Conservation (phyloP, 2,113 vertebrate species). For the Pterocles burchelli region DNA sequence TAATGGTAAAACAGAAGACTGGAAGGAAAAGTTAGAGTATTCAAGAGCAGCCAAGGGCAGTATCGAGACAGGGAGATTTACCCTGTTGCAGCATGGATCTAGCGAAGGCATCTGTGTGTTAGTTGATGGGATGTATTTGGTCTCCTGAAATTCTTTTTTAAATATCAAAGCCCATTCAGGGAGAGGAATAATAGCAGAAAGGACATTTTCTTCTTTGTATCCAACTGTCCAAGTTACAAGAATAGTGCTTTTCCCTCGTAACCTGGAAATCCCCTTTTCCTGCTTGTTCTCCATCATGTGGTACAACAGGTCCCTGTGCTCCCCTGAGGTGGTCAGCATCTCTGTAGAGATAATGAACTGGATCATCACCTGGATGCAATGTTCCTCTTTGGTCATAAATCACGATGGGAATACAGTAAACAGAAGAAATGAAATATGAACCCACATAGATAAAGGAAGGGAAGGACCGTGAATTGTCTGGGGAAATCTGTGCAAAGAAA, state of each 20-base stretch:
- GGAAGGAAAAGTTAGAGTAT: not conserved
- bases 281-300: not conserved
- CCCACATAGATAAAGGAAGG: constrained; percentile 31
- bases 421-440: constrained; percentile 54
- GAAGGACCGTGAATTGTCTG: constrained; percentile 18
- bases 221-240: not conserved
- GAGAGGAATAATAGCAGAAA: not conserved
- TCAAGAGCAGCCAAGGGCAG: constrained; percentile 7
- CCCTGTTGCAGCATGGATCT: not conserved
- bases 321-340: constrained; percentile 7
- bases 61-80: not conserved
- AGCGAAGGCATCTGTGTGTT: not conserved
- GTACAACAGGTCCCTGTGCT: not conserved
- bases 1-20: constrained; percentile 10
- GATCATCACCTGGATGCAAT: constrained; percentile 57
- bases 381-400: constrained; percentile 49
- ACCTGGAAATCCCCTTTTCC: not conserved
- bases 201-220: not conserved
- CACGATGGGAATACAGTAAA: constrained; percentile 20
- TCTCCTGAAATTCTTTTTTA: not conserved
- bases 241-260: not conserved
- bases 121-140: not conserved
- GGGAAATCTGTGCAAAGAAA: constrained; percentile 53
- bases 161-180: not conserved
- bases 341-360: constrained; percentile 36